These are phyloP conservation scores for Pyrocoelia pectoralis DNA, from an alignment of 2,888 invertebrate genomes.

Conservation along the genomic window DNA sequence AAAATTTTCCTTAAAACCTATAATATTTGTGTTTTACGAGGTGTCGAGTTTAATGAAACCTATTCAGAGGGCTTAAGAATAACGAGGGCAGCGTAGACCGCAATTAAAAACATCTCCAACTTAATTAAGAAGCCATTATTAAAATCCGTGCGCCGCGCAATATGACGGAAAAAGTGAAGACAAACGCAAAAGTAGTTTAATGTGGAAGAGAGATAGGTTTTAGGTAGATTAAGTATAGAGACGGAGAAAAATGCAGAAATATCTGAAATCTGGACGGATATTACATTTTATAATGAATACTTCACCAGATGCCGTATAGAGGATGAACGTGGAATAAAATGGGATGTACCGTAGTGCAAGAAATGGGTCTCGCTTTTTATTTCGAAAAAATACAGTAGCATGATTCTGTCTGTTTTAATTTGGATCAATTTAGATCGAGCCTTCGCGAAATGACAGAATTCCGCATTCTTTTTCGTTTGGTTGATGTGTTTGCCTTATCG, in stretches of 20 bases:
- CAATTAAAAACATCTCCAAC: constrained; percentile 61
- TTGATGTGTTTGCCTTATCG: background rate
- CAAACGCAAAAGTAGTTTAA: constrained; percentile 29
- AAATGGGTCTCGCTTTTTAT: constrained; percentile 28
- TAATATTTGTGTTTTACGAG: constrained; percentile 58
- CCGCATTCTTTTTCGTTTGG: background rate
- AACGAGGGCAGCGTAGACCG: constrained; percentile 54
- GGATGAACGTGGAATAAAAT: constrained; percentile 33
- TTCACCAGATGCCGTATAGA: constrained; percentile 50
- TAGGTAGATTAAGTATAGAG: constrained; percentile 46
- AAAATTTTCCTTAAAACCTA: constrained; percentile 27
- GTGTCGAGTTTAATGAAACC: constrained; percentile 59
- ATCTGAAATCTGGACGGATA: constrained; percentile 53
- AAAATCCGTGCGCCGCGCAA: constrained; percentile 54
- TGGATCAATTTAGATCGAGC: constrained; percentile 20
- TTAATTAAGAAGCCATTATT: constrained; percentile 61
- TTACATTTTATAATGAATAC: constrained; percentile 57
- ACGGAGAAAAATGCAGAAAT: constrained; percentile 52
- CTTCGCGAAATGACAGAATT: background rate
- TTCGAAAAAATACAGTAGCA: constrained; percentile 21
- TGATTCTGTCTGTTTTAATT: constrained; percentile 26
- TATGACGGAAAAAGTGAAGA: constrained; percentile 50
- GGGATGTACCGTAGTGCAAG: constrained; percentile 31
- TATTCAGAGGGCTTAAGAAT: constrained; percentile 56
- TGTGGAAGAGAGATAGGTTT: constrained; percentile 32